Percentiles rank a stretch among this genome's conserved stretches.
phyloP scores from a whole-genome alignment of 1,140 invertebrate species.

The Caenorhabditis briggsae region DNA sequence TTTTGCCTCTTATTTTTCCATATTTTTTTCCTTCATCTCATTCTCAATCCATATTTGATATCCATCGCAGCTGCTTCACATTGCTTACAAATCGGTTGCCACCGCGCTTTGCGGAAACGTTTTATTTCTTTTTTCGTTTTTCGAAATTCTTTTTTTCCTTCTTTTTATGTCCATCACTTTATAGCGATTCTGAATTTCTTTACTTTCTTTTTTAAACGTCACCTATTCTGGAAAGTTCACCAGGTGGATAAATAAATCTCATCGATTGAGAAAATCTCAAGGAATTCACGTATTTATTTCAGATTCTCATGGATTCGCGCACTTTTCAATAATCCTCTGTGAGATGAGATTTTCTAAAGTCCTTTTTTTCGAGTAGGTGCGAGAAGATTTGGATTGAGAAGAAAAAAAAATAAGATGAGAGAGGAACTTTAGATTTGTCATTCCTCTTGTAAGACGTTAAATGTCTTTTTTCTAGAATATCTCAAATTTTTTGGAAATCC shows the following conservation, averaged over 20 bases:
- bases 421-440: too few species aligned
- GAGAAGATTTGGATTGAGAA: not conserved
- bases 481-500: too few species aligned
- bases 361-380: not conserved
- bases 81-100: conserved; percentile 47
- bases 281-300: conserved; percentile 4
- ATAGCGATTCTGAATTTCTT: not conserved
- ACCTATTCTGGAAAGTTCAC: not conserved
- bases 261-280: not conserved
- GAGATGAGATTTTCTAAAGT: not conserved
- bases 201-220: too few species aligned
- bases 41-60: conserved; percentile 50
- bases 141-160: not conserved
- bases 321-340: conserved; percentile 13
- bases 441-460: too few species aligned
- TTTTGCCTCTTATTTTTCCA: not conserved
- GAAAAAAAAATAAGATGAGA: not conserved
- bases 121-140: conserved; percentile 5
- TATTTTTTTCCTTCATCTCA: conserved; percentile 5
- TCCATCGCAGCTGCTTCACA: conserved; percentile 7
- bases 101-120: not conserved
- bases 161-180: not conserved
- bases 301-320: not conserved
- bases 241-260: not conserved
- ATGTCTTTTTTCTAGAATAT: too few species aligned